Percentiles rank a stretch among this genome's conserved stretches.
Evolutionary conservation across 2,113 vertebrate genomes (phyloP).

Genomic region (Parotia lawesii): DNA sequence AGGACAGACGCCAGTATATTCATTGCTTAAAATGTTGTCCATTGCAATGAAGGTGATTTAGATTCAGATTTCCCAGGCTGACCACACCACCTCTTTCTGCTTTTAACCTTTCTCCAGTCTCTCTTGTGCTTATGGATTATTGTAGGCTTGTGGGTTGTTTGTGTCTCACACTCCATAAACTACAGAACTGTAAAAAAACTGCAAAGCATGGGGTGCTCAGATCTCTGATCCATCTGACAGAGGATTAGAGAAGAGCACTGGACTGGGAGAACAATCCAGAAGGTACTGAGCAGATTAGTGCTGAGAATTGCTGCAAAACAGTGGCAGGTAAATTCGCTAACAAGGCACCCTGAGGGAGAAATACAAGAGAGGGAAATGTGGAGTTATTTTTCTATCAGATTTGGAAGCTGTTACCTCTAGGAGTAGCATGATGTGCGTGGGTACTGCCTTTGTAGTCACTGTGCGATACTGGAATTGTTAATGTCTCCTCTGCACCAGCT

Average conservation of each 20-base stretch:
- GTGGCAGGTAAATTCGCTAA: conserved; percentile 8
- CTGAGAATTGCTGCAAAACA: background rate
- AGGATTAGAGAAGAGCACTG: background rate
- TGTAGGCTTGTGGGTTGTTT: background rate
- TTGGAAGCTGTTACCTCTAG: background rate
- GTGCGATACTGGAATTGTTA: background rate
- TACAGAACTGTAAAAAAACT: background rate
- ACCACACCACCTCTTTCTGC: background rate
- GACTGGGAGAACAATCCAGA: conserved; percentile 20
- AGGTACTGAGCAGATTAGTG: background rate
- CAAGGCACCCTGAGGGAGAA: conserved; percentile 4
- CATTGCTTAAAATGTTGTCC: background rate
- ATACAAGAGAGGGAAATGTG: background rate
- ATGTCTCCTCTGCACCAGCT: background rate
- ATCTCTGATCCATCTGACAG: background rate
- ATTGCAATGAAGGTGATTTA: background rate
- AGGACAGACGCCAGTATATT: background rate
- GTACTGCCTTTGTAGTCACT: background rate
- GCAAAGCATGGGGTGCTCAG: background rate
- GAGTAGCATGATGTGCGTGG: background rate
- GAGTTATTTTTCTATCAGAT: conserved; percentile 12
- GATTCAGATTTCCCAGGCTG: background rate
- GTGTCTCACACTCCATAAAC: background rate
- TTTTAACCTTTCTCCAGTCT: background rate
- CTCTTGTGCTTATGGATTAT: background rate